Percentiles rank a stretch among this genome's conserved stretches.
Evolutionary conservation across 2,113 vertebrate species (phyloP).

Genomic region (Tiliqua scincoides): DNA sequence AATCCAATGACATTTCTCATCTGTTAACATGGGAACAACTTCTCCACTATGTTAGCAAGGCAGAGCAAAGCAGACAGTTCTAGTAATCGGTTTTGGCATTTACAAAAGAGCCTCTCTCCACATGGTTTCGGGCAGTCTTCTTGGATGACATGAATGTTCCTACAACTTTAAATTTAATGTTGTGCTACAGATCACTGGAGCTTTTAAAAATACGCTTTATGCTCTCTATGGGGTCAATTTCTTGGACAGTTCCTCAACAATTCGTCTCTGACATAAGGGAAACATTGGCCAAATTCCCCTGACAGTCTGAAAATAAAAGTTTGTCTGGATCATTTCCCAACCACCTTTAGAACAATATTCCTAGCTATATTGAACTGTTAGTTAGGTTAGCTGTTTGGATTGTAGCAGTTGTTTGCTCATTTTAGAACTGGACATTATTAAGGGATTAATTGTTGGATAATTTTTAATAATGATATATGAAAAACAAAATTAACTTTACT

Average conservation of each 20-base stretch:
- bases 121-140: not conserved
- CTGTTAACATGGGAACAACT: conserved; percentile 25
- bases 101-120: not conserved
- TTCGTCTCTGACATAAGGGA: not conserved
- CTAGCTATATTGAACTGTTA: not conserved
- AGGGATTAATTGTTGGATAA: not conserved
- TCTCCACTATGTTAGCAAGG: not conserved
- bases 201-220: conserved; percentile 1
- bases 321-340: not conserved
- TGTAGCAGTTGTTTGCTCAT: not conserved
- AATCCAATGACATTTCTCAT: conserved; percentile 11
- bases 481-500: not conserved
- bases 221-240: not conserved
- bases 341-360: not conserved
- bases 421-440: not conserved
- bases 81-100: conserved; percentile 16
- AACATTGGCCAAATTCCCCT: not conserved
- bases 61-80: conserved; percentile 2
- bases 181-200: not conserved
- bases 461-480: not conserved
- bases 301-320: not conserved
- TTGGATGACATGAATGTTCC: not conserved
- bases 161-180: conserved; percentile 21
- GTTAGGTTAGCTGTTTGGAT: not conserved
- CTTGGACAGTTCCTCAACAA: not conserved